Percentiles rank a stretch among this genome's conserved stretches.
These are phyloP conservation scores for Mesoligia furuncula DNA, from an alignment of 2,888 invertebrate genomes.

Conservation along the genomic window DNA sequence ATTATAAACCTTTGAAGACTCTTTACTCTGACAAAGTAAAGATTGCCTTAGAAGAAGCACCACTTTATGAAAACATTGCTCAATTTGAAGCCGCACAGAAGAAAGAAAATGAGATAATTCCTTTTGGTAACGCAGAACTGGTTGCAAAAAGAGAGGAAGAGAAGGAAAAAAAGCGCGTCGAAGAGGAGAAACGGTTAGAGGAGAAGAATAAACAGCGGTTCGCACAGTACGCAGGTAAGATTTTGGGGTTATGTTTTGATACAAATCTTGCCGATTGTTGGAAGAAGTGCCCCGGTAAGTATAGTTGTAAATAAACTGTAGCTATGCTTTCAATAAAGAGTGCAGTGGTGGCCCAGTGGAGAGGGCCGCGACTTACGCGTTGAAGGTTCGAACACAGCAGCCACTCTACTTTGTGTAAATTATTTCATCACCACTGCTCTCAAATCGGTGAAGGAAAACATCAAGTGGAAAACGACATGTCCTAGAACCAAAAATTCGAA, in stretches of 20 bases:
- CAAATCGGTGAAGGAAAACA: neutral
- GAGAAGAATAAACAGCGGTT: constrained; percentile 85
- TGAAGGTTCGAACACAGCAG: no score
- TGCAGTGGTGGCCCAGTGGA: neutral
- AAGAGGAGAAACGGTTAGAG: constrained; percentile 74
- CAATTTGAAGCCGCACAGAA: constrained; percentile 87
- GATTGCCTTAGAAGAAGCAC: constrained; percentile 91
- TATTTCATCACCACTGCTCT: neutral
- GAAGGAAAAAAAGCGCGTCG: constrained; percentile 74
- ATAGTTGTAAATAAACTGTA: neutral
- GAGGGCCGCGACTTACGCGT: neutral
- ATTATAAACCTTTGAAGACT: constrained; percentile 93
- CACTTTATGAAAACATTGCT: constrained; percentile 92
- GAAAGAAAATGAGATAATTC: constrained; percentile 65
- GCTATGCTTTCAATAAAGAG: neutral
- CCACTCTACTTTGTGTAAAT: neutral
- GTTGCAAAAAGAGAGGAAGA: constrained; percentile 80
- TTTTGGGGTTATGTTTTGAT: constrained; percentile 83
- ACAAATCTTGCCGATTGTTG: neutral
- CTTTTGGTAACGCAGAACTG: constrained; percentile 76
- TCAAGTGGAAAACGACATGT: neutral
- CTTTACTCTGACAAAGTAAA: constrained; percentile 90
- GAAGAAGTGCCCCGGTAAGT: neutral
- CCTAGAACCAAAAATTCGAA: neutral
- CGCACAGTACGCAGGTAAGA: constrained; percentile 81